phyloP scores from a whole-genome alignment of 1,140 invertebrate species.

The Phymastichus coffea region DNA sequence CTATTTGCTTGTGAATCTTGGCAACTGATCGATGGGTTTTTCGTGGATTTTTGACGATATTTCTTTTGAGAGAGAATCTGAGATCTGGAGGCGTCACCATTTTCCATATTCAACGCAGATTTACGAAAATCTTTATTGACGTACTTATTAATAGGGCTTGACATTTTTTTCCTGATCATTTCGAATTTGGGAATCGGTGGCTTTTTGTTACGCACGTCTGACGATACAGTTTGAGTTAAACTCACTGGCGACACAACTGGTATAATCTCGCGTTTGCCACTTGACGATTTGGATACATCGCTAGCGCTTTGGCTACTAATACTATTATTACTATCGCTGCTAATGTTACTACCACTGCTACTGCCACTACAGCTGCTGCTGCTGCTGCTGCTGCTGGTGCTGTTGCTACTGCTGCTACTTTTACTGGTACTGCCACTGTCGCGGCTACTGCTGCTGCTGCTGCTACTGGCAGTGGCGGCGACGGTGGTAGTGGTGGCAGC shows the following conservation, averaged over 20 bases:
- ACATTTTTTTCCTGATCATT: slow-evolving; percentile 45
- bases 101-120: slow-evolving; percentile 71
- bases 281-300: not conserved
- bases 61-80: slow-evolving; percentile 38
- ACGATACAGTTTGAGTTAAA: slow-evolving; percentile 40
- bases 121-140: slow-evolving; percentile 77
- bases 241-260: slow-evolving; percentile 41
- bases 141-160: slow-evolving; percentile 42
- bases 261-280: slow-evolving; percentile 13
- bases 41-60: too few relatives aligned
- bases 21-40: slow-evolving; percentile 44
- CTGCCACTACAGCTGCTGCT: too few relatives aligned
- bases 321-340: not conserved
- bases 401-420: too few relatives aligned
- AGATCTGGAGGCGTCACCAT: slow-evolving; percentile 44
- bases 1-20: too few relatives aligned
- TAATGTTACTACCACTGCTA: too few relatives aligned
- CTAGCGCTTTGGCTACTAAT: not conserved
- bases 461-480: not conserved
- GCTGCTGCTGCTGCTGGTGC: not conserved
- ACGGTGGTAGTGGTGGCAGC: slow-evolving; percentile 1
- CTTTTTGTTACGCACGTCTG: slow-evolving; percentile 49
- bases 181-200: slow-evolving; percentile 52
- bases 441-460: too few relatives aligned
- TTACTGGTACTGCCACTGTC: too few relatives aligned